phyloP scores from a whole-genome alignment of 2,113 vertebrate genomes.

The Talpa occidentalis region DNA sequence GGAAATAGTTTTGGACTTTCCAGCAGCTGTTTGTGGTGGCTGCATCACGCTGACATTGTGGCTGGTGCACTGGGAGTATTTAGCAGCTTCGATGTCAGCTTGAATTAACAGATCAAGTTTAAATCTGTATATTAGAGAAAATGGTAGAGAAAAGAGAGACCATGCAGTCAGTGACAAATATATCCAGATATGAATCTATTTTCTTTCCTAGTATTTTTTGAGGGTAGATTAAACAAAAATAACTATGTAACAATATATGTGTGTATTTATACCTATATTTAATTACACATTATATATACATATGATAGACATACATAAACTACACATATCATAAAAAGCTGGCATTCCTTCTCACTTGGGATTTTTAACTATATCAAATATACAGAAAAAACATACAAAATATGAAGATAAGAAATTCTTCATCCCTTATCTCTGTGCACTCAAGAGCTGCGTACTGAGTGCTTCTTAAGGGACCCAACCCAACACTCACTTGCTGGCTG shows the following conservation, averaged over 20 bases:
- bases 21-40: slow-evolving; percentile 68
- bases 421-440: not conserved
- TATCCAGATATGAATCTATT: not conserved
- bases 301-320: not conserved
- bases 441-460: not conserved
- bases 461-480: not conserved
- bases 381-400: not conserved
- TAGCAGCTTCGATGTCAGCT: slow-evolving; percentile 56
- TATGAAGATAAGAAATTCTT: not conserved
- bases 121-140: slow-evolving; percentile 24
- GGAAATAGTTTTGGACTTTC: slow-evolving; percentile 72
- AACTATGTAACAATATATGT: not conserved
- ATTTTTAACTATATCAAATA: slow-evolving; percentile 15
- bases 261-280: not conserved
- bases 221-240: slow-evolving; percentile 10
- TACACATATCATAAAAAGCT: not conserved
- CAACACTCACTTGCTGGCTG: not conserved
- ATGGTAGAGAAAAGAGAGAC: not conserved
- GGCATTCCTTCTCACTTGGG: not conserved
- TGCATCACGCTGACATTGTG: slow-evolving; percentile 52
- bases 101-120: slow-evolving; percentile 42
- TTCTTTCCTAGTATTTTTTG: not conserved
- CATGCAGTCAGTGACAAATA: not conserved
- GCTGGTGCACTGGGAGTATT: not conserved
- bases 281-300: not conserved